Conservation (phyloP, 2,113 vertebrate genomes). For the Vidua macroura region DNA sequence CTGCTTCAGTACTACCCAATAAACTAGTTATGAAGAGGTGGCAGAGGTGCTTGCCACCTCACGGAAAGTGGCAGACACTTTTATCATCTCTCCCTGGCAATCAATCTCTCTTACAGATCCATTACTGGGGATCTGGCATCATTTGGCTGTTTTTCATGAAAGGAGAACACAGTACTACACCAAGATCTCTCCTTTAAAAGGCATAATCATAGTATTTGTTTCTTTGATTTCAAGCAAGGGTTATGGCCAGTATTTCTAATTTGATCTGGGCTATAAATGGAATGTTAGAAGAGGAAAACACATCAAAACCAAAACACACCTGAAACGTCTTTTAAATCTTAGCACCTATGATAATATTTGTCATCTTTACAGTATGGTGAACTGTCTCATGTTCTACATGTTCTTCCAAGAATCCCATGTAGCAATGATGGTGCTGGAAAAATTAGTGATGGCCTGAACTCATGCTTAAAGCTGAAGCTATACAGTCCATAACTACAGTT, state of each 20-base stretch:
- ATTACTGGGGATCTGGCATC: not conserved
- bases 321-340: not conserved
- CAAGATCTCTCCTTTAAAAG: not conserved
- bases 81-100: not conserved
- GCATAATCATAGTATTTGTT: not conserved
- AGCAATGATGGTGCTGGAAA: not conserved
- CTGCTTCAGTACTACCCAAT: not conserved
- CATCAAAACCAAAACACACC: not conserved
- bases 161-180: not conserved
- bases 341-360: not conserved
- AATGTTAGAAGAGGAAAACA: not conserved
- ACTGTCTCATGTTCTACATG: accelerated
- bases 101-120: not conserved
- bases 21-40: not conserved
- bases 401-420: not conserved
- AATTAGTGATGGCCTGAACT: not conserved
- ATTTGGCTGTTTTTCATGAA: accelerated
- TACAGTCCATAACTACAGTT: not conserved
- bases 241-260: not conserved
- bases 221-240: not conserved
- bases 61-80: not conserved
- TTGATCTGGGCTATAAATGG: not conserved
- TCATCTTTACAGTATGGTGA: not conserved
- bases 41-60: not conserved
- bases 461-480: not conserved